Percentiles rank a stretch among this genome's conserved stretches.
Conservation (phyloP, 2,113 vertebrate genomes). For the Riparia riparia region DNA sequence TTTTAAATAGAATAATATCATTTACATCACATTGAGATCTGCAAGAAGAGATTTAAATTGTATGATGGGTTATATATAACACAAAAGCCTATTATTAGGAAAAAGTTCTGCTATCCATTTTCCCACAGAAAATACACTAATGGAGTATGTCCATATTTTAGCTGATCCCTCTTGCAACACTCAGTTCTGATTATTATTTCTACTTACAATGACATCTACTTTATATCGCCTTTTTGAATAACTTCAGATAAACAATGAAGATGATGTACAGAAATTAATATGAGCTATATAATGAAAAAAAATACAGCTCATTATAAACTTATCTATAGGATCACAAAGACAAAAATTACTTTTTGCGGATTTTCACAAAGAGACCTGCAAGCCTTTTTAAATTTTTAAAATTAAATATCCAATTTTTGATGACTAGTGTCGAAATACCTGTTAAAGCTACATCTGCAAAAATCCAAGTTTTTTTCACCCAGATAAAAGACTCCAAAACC, state of each 20-base stretch:
- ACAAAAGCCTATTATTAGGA: not conserved
- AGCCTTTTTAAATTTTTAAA: not conserved
- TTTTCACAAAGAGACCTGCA: not conserved
- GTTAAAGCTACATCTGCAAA: not conserved
- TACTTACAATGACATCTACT: not conserved
- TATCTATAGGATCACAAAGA: not conserved
- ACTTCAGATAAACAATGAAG: not conserved
- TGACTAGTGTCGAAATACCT: not conserved
- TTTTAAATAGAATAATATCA: not conserved
- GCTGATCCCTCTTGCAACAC: not conserved
- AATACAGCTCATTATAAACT: not conserved
- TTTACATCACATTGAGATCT: not conserved
- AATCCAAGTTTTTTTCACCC: rapidly evolving
- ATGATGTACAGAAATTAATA: not conserved
- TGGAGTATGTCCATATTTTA: not conserved
- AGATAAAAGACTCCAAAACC: not conserved
- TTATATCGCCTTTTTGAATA: not conserved
- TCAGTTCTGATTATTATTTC: not conserved
- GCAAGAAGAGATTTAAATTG: not conserved
- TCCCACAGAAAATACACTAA: not conserved
- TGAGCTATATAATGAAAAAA: not conserved
- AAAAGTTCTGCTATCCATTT: not conserved
- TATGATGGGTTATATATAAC: not conserved
- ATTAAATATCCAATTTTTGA: not conserved
- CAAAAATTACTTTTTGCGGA: not conserved